Base-by-base conservation (phyloP, 2,113 vertebrate species). In the Poeciliopsis turrubarensis region DNA sequence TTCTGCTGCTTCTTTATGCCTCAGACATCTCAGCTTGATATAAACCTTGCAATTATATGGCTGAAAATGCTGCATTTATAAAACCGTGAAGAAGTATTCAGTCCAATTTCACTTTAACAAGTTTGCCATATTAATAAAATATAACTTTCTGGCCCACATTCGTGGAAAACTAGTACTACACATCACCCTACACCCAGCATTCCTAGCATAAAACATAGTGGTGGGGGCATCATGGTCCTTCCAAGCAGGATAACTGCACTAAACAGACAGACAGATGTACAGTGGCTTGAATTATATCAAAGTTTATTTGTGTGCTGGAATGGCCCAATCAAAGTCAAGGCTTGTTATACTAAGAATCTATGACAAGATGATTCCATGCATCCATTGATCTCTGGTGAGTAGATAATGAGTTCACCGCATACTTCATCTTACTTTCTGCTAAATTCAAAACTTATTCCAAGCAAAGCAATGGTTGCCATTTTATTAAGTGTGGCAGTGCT, bases 391-490 rank as follows among this genome's bases (percentile, higher is more conserved):
- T 72, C 67, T 74, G 68, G 32, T 66, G 34, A 15, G 22, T 41
- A 26, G 22, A 39, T 44, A 64, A 39, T 39, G 70, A 71, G 44
- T 66, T 65, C 22, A 69, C 71, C 76, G 74, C 60, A 64, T 41
- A 37, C 51, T 27, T 60, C 54, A 66, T 37, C 27, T 71, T 68
- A 39, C 72, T 84, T 88, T 57, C 64, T 76, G 78, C 66, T 64
- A 51, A 73, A 61, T 70, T 66, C 79, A 76, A 81, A 37, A 37
- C 34, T 37, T 37, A 11, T 10, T 11, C 71, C 12, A 39, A 27
- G 9, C 32, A 31, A 29, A 72, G 61, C 76, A 63, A 70, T 10
- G 61, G 32, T 47, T 34, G 13, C 41, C 60, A 25, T 31, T 29
- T 76, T 64, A 86, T 77, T 79, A 65, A 44, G 60, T 67, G 65